Evolutionary conservation across 2,113 vertebrate genomes (phyloP).

Genomic region (Ia io): DNA sequence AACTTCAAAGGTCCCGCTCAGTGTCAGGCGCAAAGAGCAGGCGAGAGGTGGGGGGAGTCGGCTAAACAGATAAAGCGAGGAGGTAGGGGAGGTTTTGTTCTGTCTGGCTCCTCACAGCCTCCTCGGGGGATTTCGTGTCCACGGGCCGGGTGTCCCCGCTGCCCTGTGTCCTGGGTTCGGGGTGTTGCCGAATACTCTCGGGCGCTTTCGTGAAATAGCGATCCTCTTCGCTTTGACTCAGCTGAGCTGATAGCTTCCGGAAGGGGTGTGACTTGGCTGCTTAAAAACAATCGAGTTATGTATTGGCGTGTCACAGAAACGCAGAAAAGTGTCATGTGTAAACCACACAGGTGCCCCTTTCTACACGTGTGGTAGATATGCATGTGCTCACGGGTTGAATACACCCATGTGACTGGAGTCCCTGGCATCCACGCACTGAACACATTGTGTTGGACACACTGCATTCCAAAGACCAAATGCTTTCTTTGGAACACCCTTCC

Average conservation of each 20-base stretch:
- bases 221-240: not conserved
- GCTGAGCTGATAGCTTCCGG: not conserved
- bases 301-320: not conserved
- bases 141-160: not conserved
- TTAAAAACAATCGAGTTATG: not conserved
- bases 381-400: accelerated
- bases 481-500: not conserved
- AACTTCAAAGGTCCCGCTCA: conserved; percentile 64
- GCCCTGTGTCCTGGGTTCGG: not conserved
- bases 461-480: not conserved
- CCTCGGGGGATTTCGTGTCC: not conserved
- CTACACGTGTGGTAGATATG: accelerated
- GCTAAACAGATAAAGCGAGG: conserved; percentile 41
- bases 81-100: not conserved
- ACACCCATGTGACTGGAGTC: no score
- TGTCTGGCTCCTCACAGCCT: not conserved
- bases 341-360: not conserved
- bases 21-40: conserved; percentile 33
- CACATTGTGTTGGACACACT: not conserved
- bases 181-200: not conserved
- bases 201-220: not conserved
- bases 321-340: not conserved
- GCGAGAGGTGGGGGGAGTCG: conserved; percentile 4
- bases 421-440: not conserved
- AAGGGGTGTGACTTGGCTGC: not conserved